Evolutionary conservation across 30 jellyfish, hydroid and myxozoan species (phyloP).

Genomic region (Sanderia malayensis): DNA sequence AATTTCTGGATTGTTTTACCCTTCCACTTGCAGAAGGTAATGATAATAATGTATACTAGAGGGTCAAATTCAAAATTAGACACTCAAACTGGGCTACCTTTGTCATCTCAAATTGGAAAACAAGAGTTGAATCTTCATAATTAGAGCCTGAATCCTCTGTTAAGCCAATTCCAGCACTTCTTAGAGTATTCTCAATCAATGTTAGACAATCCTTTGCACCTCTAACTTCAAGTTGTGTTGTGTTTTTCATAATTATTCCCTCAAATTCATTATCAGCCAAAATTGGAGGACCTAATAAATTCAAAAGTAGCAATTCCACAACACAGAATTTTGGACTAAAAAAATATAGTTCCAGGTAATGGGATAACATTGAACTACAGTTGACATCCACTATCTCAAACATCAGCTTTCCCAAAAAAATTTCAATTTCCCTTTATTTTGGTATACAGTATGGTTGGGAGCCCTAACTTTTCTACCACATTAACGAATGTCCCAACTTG

Average conservation of each 20-base stretch:
- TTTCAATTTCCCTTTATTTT: no score
- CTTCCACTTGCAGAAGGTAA: no score
- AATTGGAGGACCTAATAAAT: slow-evolving; percentile 7
- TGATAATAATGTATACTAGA: no score
- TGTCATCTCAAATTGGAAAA: slow-evolving; percentile 43
- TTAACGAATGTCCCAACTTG: no score
- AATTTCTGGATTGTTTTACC: no score
- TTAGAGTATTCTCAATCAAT: slow-evolving; percentile 30
- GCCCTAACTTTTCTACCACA: background rate
- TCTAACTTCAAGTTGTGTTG: slow-evolving; percentile 33
- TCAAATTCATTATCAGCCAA: slow-evolving; percentile 52
- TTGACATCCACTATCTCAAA: background rate
- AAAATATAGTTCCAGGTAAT: background rate
- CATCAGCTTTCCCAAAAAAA: background rate
- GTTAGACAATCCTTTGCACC: slow-evolving; percentile 52
- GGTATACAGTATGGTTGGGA: background rate
- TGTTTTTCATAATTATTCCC: slow-evolving; percentile 27
- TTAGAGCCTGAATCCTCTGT: slow-evolving; percentile 7
- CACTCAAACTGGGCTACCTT: no score
- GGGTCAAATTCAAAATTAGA: no score
- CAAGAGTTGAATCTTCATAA: slow-evolving; percentile 20
- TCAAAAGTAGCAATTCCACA: no score
- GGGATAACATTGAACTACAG: background rate
- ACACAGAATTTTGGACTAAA: no score
- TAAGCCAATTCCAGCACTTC: slow-evolving; percentile 6